Evolutionary conservation across 30 jellyfish, hydroid and myxozoan species (phyloP).

Genomic region (Turritopsis dohrnii): DNA sequence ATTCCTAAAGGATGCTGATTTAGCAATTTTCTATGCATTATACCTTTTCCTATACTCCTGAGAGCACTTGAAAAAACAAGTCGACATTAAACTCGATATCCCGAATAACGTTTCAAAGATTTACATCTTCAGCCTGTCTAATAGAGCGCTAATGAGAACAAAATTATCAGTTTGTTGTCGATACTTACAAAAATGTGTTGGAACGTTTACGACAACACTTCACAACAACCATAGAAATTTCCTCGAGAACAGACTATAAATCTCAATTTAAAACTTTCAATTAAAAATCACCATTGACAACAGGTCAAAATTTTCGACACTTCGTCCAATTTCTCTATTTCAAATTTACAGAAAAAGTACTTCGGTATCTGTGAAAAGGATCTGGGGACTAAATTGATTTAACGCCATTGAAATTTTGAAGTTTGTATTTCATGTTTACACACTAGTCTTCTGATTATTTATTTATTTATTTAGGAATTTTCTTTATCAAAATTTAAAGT

Average conservation of each 20-base stretch:
- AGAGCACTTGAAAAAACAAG: no score
- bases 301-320: not conserved
- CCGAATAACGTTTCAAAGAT: no score
- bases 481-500: not conserved
- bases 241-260: not conserved
- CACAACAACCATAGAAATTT: not conserved
- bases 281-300: not conserved
- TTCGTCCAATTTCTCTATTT: no score
- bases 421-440: not conserved
- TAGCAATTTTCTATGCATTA: no score
- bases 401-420: no score
- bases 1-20: no score
- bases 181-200: not conserved
- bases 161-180: not conserved
- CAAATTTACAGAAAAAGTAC: no score
- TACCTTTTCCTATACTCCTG: no score
- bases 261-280: no score
- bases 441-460: not conserved
- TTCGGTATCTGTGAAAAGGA: not conserved
- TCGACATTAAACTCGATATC: no score
- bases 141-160: not conserved
- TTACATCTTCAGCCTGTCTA: no score
- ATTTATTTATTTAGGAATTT: not conserved
- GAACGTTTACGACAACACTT: not conserved
- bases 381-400: not conserved